phyloP scores from a whole-genome alignment of 2,888 invertebrate genomes.

The Gastracanthus pulcherrimus region DNA sequence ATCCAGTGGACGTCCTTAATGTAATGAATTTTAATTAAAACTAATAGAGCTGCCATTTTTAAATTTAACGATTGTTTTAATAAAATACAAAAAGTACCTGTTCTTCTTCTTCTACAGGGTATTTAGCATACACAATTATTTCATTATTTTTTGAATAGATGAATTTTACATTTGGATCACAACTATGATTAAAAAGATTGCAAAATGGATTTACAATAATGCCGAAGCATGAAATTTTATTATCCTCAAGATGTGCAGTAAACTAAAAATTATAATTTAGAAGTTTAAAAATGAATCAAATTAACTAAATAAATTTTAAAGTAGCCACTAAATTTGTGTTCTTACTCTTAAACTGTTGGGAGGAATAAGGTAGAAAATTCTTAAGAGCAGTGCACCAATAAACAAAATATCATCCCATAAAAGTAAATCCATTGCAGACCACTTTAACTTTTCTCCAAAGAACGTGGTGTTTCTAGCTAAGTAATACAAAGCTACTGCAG shows the following conservation, averaged over 20 bases:
- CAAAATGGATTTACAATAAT: background rate
- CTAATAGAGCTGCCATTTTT: no score
- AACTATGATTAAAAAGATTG: background rate
- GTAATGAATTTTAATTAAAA: no score
- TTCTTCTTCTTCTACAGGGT: background rate
- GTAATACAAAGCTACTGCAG: background rate
- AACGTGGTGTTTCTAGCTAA: slow-evolving; percentile 70
- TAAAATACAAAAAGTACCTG: no score
- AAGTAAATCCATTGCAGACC: slow-evolving; percentile 69
- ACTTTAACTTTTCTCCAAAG: slow-evolving; percentile 72
- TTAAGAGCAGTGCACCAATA: slow-evolving; percentile 83
- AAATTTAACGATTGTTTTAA: no score
- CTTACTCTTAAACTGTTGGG: background rate
- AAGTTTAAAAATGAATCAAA: background rate
- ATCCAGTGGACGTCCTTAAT: no score
- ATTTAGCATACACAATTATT: background rate
- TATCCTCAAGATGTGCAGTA: background rate
- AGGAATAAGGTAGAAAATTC: background rate
- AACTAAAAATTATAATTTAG: background rate
- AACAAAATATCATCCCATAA: slow-evolving; percentile 74
- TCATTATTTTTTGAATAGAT: background rate
- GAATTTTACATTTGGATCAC: background rate
- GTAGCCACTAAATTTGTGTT: background rate
- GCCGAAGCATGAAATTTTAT: background rate
- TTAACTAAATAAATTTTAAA: background rate